Conservation (phyloP, 1,140 invertebrate genomes). For the Neuroterus valhalla region DNA sequence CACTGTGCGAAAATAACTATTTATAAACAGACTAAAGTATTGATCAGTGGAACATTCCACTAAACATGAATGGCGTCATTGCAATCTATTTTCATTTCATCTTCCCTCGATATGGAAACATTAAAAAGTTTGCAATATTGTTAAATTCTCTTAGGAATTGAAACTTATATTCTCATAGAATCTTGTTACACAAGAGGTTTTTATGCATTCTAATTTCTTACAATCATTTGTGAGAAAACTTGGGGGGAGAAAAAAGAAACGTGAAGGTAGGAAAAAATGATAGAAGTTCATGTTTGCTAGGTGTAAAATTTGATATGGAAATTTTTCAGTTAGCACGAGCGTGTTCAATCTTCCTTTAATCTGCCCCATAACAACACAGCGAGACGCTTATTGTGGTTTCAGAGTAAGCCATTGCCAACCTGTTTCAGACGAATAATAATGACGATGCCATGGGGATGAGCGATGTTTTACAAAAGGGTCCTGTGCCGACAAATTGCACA, state of each 20-base stretch:
- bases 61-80: not conserved
- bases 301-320: slow-evolving; percentile 32
- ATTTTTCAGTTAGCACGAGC: slow-evolving; percentile 28
- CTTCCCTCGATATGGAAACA: too few species aligned
- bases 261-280: too few species aligned
- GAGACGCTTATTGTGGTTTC: slow-evolving; percentile 9
- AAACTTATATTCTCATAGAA: too few species aligned
- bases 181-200: too few species aligned
- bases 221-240: too few species aligned
- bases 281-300: slow-evolving; percentile 9
- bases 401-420: not conserved
- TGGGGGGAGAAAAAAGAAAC: too few species aligned
- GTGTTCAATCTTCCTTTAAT: slow-evolving; percentile 56
- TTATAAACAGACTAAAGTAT: slow-evolving; percentile 3
- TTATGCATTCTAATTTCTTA: too few species aligned
- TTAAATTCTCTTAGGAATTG: too few species aligned
- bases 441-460: slow-evolving; percentile 35
- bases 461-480: slow-evolving; percentile 22
- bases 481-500: slow-evolving; percentile 45
- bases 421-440: slow-evolving; percentile 50
- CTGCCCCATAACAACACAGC: slow-evolving; percentile 46
- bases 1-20: not conserved
- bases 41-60: not conserved
- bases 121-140: too few species aligned
- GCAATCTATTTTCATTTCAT: not conserved